Conservation (phyloP, 2,797 vertebrate species). For the Hippocampus kuda region DNA sequence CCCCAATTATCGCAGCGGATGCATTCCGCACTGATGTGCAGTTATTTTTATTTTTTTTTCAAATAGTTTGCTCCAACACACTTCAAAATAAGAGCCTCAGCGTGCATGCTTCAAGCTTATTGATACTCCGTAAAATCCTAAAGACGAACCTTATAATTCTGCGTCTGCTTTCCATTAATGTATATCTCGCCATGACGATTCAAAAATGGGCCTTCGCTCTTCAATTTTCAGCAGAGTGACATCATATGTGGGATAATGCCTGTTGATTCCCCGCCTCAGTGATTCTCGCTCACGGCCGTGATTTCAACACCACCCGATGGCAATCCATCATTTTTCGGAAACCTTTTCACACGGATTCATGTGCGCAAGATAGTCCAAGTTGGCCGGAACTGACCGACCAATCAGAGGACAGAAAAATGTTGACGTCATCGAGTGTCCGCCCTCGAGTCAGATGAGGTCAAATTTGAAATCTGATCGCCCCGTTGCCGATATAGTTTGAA, state of each 20-base stretch:
- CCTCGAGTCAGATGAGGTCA: too few species aligned
- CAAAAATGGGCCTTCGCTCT: background rate
- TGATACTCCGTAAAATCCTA: background rate
- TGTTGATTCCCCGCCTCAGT: background rate
- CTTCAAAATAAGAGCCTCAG: too few species aligned
- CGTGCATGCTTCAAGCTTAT: too few species aligned
- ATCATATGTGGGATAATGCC: background rate
- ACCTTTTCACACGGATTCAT: too few species aligned
- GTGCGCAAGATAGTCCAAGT: background rate
- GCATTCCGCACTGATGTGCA: background rate
- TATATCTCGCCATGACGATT: background rate
- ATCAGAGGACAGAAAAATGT: background rate
- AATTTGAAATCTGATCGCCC: too few species aligned
- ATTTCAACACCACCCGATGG: background rate
- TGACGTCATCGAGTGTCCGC: background rate
- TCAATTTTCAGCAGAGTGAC: background rate
- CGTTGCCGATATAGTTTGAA: background rate
- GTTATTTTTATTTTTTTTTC: background rate
- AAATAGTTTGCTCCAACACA: too few species aligned
- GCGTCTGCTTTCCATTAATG: background rate
- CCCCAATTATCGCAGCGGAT: background rate
- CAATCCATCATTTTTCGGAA: background rate
- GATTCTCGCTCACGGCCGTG: background rate
- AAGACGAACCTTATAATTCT: slow-evolving; percentile 2
- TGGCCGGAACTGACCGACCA: background rate